A percentile compares a stretch with the other conserved stretches of the same genome.
Conservation (phyloP, 2,888 invertebrate genomes). For the Oeneis ivallda region DNA sequence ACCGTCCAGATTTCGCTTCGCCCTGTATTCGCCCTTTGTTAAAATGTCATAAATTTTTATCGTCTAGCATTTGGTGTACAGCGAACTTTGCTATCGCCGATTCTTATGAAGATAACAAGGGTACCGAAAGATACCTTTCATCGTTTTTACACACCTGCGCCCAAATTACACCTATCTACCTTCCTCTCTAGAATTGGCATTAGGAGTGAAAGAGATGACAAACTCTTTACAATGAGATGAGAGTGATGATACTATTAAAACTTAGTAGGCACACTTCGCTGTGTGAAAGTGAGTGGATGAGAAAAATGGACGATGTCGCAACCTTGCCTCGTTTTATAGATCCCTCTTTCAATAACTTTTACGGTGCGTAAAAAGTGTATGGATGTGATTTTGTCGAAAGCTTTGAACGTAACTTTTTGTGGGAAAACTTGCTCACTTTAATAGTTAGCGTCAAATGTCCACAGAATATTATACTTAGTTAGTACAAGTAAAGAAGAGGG, state of each 20-base stretch:
- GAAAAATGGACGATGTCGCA: conserved; percentile 4
- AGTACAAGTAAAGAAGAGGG: no score
- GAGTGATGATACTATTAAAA: conserved; percentile 23
- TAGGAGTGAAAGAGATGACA: conserved; percentile 9
- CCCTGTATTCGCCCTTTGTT: no score
- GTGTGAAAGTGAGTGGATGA: conserved; percentile 14
- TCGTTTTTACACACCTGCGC: conserved; percentile 25
- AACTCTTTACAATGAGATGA: background rate
- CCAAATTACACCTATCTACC: conserved; percentile 10
- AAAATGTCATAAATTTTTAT: background rate
- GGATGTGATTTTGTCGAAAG: background rate
- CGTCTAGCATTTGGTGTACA: conserved; percentile 1
- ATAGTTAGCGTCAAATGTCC: no score
- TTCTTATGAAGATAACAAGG: conserved; percentile 23
- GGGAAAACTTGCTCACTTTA: background rate
- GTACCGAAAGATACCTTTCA: conserved; percentile 17
- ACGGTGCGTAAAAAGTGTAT: background rate
- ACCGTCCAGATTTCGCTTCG: no score
- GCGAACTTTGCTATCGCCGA: conserved; percentile 8
- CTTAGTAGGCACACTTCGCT: conserved; percentile 15
- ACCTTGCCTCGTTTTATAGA: conserved; percentile 5
- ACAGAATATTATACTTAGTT: no score
- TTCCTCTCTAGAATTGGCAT: background rate
- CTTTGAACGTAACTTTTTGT: background rate
- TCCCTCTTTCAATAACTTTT: conserved; percentile 6